These are phyloP conservation scores for Tribolium freemani DNA, from an alignment of 2,888 invertebrate genomes.

Conservation along the genomic window DNA sequence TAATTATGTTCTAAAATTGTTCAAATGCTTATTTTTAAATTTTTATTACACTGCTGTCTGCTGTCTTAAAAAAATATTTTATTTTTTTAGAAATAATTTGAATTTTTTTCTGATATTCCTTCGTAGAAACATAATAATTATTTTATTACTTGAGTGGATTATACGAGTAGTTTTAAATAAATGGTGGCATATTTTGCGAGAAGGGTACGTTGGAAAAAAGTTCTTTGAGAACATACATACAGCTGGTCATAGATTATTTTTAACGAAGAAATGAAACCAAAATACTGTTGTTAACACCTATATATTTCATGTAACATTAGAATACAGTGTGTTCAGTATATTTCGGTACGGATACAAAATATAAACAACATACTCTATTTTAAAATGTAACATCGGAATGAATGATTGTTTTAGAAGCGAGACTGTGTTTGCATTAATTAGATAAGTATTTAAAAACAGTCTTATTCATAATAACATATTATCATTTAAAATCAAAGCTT, in stretches of 20 bases:
- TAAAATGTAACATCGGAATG: constrained; percentile 56
- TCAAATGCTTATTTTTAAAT: too few species aligned
- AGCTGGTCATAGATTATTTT: background rate
- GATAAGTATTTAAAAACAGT: constrained; percentile 47
- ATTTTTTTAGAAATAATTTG: too few species aligned
- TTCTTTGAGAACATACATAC: too few species aligned
- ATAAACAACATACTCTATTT: constrained; percentile 62
- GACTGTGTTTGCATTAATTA: constrained; percentile 42
- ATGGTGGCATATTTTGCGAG: too few species aligned
- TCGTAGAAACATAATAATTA: too few species aligned
- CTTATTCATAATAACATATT: constrained; percentile 46
- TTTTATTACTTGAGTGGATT: too few species aligned
- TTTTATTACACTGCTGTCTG: too few species aligned
- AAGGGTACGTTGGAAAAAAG: too few species aligned
- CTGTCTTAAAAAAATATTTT: too few species aligned
- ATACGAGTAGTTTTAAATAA: too few species aligned
- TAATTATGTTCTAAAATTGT: too few species aligned
- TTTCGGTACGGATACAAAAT: constrained; percentile 58
- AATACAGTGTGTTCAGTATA: constrained; percentile 63
- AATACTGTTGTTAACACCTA: constrained; percentile 61
- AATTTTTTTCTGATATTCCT: too few species aligned
- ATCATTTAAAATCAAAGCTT: constrained; percentile 21
- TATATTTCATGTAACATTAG: constrained; percentile 64
- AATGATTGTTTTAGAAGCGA: constrained; percentile 53
- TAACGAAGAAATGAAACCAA: background rate